A percentile compares a stretch with the other conserved stretches of the same genome.
Evolutionary conservation across 1,140 invertebrate species (phyloP).

Genomic region (Callitettix versicolor): DNA sequence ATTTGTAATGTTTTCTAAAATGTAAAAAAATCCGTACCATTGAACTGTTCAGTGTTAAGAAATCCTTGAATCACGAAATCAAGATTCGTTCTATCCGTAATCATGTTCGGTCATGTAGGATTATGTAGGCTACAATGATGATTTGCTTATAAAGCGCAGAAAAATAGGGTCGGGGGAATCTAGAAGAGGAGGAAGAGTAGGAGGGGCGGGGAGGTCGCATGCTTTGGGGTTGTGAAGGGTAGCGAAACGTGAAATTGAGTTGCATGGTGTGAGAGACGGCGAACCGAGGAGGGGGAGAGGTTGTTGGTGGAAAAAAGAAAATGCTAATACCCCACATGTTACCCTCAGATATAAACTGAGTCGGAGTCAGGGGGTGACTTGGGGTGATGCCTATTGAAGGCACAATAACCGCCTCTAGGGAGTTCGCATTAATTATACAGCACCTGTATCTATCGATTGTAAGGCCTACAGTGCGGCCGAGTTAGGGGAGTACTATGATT

Average conservation of each 20-base stretch:
- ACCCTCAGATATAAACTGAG: slow-evolving; percentile 14
- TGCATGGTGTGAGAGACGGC: slow-evolving; percentile 13
- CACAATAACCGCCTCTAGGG: slow-evolving; percentile 8
- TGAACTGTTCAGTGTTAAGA: too few relatives aligned
- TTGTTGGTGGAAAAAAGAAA: slow-evolving; percentile 19
- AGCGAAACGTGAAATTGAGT: slow-evolving; percentile 19
- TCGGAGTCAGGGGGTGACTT: too few relatives aligned
- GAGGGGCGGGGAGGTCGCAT: slow-evolving; percentile 3
- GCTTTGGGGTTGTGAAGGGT: slow-evolving; percentile 19
- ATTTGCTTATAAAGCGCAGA: not conserved
- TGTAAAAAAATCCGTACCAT: too few relatives aligned
- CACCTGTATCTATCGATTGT: slow-evolving; percentile 8
- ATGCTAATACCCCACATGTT: slow-evolving; percentile 24
- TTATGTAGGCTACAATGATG: too few relatives aligned
- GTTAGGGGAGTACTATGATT: too few relatives aligned
- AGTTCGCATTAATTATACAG: slow-evolving; percentile 9
- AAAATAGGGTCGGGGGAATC: not conserved
- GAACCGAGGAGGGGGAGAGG: slow-evolving; percentile 8
- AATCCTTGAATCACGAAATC: too few relatives aligned
- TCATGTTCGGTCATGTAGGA: too few relatives aligned
- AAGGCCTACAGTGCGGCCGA: too few relatives aligned
- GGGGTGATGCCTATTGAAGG: not conserved
- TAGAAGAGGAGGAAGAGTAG: not conserved
- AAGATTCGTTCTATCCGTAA: too few relatives aligned
- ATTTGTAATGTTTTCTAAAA: too few relatives aligned